Conservation (phyloP, 2,797 vertebrate genomes). For the Chiroxiphia lanceolata region DNA sequence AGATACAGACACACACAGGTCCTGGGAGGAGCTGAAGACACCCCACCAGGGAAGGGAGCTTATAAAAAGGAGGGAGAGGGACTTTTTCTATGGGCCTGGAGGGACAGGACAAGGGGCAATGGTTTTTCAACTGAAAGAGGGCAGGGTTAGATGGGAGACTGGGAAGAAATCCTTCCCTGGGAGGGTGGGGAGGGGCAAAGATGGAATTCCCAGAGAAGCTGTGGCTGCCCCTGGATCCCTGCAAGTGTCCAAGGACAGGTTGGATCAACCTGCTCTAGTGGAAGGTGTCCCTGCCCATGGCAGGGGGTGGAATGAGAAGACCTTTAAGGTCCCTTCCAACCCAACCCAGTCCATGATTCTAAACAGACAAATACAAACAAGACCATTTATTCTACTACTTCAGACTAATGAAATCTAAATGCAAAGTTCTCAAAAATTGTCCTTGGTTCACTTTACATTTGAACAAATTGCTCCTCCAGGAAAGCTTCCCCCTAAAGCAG, state of each 20-base stretch:
- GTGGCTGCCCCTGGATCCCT: not conserved
- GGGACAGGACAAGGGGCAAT: too few species aligned
- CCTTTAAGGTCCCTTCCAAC: not conserved
- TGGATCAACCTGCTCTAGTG: not conserved
- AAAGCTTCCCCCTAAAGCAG: not conserved
- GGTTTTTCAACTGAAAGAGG: too few species aligned
- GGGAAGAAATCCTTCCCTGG: not conserved
- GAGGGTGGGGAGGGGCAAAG: not conserved
- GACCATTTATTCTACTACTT: not conserved
- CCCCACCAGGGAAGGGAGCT: too few species aligned
- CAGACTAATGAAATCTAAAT: not conserved
- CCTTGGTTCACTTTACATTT: not conserved
- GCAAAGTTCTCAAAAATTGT: not conserved
- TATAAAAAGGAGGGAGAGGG: too few species aligned
- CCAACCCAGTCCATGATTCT: not conserved
- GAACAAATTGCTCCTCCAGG: not conserved
- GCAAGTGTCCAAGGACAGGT: accelerated
- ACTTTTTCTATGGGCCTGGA: too few species aligned
- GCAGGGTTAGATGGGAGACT: too few species aligned
- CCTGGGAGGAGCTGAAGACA: too few species aligned
- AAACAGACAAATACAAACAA: accelerated
- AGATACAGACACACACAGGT: too few species aligned
- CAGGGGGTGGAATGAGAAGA: not conserved
- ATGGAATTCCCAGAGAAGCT: not conserved
- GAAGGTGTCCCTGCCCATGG: not conserved